Evolutionary conservation across 1,140 invertebrate species (phyloP).

Genomic region (Phymastichus coffea): DNA sequence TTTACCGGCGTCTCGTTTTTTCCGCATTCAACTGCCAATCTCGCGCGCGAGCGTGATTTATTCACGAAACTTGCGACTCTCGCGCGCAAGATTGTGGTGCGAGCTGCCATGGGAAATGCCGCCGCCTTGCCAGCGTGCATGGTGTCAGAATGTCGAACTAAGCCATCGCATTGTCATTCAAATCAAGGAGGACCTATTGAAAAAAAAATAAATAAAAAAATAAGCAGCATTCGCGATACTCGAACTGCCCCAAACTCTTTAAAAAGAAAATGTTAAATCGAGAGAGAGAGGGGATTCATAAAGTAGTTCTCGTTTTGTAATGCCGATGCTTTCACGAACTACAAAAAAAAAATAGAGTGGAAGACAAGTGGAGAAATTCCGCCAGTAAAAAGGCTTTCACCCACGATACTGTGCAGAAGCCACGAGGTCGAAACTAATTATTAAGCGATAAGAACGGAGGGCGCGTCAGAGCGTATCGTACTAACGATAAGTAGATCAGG

Average conservation of each 20-base stretch:
- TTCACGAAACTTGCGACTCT: slow-evolving; percentile 22
- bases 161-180: not conserved
- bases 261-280: not conserved
- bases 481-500: not conserved
- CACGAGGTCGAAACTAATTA: not conserved
- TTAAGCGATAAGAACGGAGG: not conserved
- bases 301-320: not conserved
- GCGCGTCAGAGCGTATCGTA: not conserved
- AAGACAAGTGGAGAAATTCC: too few relatives aligned
- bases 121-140: not conserved
- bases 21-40: slow-evolving; percentile 9
- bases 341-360: not conserved
- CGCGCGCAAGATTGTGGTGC: slow-evolving; percentile 1
- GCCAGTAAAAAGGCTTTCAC: not conserved
- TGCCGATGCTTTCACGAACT: not conserved
- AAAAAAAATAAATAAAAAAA: too few relatives aligned
- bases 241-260: too few relatives aligned
- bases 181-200: too few relatives aligned
- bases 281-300: not conserved
- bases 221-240: too few relatives aligned
- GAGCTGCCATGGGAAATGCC: not conserved
- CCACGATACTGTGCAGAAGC: not conserved
- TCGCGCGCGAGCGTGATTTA: slow-evolving; percentile 23
- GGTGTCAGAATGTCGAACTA: not conserved
- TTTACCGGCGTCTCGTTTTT: slow-evolving; percentile 15